Evolutionary conservation across 2,113 vertebrate species (phyloP).

Genomic region (Cairina moschata): DNA sequence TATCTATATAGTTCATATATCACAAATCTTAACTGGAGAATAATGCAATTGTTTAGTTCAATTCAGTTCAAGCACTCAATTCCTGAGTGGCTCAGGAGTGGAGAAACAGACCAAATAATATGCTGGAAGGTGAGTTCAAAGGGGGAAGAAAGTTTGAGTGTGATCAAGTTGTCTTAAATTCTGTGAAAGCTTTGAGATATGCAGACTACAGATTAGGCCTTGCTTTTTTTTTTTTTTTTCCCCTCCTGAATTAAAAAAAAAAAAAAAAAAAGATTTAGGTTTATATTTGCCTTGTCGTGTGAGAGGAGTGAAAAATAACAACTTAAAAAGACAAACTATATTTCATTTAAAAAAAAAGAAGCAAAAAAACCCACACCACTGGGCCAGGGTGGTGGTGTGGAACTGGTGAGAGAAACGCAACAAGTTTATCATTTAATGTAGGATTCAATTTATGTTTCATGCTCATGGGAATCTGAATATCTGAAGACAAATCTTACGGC

Average conservation of each 20-base stretch:
- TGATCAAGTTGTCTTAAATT: background rate
- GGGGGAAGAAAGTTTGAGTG: constrained; percentile 5
- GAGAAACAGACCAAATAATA: constrained; percentile 28
- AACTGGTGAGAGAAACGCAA: background rate
- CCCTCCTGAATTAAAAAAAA: background rate
- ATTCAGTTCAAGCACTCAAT: background rate
- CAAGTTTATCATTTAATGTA: background rate
- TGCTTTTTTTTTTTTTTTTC: background rate
- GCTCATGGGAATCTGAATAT: background rate
- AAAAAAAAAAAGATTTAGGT: background rate
- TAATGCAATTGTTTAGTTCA: constrained; percentile 29
- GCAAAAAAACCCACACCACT: background rate
- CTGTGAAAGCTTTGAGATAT: background rate
- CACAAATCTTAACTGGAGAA: constrained; percentile 31
- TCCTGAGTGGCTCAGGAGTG: background rate
- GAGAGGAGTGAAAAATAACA: background rate
- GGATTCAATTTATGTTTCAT: background rate
- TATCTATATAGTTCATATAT: constrained; percentile 13
- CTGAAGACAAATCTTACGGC: background rate
- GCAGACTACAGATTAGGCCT: background rate
- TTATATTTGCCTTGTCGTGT: background rate
- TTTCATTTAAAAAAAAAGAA: background rate
- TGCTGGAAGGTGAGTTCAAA: constrained; percentile 19
- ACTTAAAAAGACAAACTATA: background rate
- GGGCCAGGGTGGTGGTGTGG: accelerated